Base-by-base conservation (phyloP, 2,888 invertebrate species). In the Philereme transversata region DNA sequence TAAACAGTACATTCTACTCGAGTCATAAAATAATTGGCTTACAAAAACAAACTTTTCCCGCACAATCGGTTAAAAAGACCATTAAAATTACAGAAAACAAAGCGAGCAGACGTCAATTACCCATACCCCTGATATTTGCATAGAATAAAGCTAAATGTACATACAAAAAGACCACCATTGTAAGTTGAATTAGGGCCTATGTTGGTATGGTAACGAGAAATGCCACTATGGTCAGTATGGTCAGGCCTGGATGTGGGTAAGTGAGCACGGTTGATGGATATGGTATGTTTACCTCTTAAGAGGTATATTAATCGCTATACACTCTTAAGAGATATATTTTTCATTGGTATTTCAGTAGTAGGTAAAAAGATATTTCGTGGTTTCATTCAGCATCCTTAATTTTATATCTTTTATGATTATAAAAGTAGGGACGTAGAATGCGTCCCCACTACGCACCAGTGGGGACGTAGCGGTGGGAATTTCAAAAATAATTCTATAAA, bases 131-230 rank as follows among this genome's bases (percentile, higher is more conserved):
- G 57, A 48, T 51, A 70, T 68, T 68, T 63, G 63, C 68, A 68
- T 68, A 65, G 68, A 68, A 68, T 66, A 59, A 64, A 62, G 49
- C 62, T 65, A 54, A 60, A 61, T 58, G 55, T 48, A 58, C 57
- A 8, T 3, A 47, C 64, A 63, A 69, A 72, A 74, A 74, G 72
- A 68, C 66, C 72, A 62, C 67, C 70, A 76, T 81, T 76, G 76
- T 76, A 74, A 78, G 66, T 77, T 75, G 82, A 79, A 83, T 82
- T 79, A 79, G 79, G 72, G 71, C 71, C 77, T 67, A 70, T 67
- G 68, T 71, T 64, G 65, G 72, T 76, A 80, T 79, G 78, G 79
- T 76, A 77, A 80, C 76, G 77, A 76, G 78, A 69, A 74, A 67
- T 63, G 59, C 71, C 60, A 63, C 67, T 71, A 76, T 75, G 71